A percentile compares a stretch with the other conserved stretches of the same genome.
These are phyloP conservation scores for Pharmacophagus antenor DNA, from an alignment of 2,888 invertebrate species.

Conservation along the genomic window DNA sequence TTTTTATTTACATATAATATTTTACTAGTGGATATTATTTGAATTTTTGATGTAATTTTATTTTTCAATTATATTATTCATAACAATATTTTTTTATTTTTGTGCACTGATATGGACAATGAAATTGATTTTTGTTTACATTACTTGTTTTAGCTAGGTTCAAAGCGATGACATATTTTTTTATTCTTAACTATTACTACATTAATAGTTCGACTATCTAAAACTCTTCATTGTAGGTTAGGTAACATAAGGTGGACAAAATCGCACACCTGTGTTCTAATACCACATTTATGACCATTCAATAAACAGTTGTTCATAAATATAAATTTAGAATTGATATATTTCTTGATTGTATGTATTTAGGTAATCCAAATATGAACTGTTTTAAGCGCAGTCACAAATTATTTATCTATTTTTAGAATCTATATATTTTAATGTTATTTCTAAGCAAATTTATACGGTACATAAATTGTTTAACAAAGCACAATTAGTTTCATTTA, in stretches of 20 bases:
- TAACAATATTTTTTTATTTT: background rate
- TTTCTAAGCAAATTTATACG: slow-evolving; percentile 8
- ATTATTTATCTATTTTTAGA: background rate
- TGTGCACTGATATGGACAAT: background rate
- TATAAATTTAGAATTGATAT: background rate
- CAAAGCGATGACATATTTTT: too few relatives aligned
- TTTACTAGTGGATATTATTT: background rate
- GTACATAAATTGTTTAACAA: background rate
- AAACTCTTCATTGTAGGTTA: too few relatives aligned
- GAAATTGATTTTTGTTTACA: too few relatives aligned
- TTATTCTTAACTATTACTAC: too few relatives aligned
- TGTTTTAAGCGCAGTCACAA: background rate
- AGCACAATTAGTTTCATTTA: background rate
- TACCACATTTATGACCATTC: too few relatives aligned
- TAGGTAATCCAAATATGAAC: background rate
- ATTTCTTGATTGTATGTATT: background rate
- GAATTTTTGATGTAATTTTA: slow-evolving; percentile 25
- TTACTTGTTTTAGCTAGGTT: too few relatives aligned
- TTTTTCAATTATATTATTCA: background rate
- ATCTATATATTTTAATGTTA: slow-evolving; percentile 1
- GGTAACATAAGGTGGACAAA: too few relatives aligned
- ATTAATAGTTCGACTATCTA: too few relatives aligned
- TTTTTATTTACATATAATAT: background rate
- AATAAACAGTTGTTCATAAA: too few relatives aligned
- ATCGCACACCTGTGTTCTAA: too few relatives aligned